Evolutionary conservation across 2,797 vertebrate genomes (phyloP).

Genomic region (Gymnocypris eckloni): DNA sequence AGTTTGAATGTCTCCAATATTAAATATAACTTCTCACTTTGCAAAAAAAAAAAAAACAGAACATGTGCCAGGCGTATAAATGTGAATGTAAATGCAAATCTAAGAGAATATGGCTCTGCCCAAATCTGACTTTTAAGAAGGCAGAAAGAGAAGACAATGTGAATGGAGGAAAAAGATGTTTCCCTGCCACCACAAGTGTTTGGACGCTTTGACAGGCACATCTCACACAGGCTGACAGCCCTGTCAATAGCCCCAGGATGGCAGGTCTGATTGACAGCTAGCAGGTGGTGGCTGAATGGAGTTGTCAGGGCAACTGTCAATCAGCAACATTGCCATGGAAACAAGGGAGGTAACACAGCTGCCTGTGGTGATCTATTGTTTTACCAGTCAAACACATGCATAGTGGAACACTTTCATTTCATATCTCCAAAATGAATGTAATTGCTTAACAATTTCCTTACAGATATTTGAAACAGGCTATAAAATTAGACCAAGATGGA

Average conservation of each 20-base stretch:
- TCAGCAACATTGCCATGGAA: slow-evolving; percentile 79
- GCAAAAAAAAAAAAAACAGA: slow-evolving; percentile 27
- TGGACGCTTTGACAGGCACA: slow-evolving; percentile 82
- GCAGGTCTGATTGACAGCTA: slow-evolving; percentile 84
- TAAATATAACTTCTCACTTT: not conserved
- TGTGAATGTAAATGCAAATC: slow-evolving; percentile 49
- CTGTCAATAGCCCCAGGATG: slow-evolving; percentile 85
- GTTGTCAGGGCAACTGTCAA: slow-evolving; percentile 84
- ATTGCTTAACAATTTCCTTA: not conserved
- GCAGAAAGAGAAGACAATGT: slow-evolving; percentile 56
- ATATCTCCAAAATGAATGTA: slow-evolving; percentile 2
- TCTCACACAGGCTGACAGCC: slow-evolving; percentile 84
- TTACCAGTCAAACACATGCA: slow-evolving; percentile 70
- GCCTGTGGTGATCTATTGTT: slow-evolving; percentile 83
- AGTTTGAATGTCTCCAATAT: not conserved
- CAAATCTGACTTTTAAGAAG: slow-evolving; percentile 30
- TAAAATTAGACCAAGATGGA: not conserved
- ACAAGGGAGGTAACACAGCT: slow-evolving; percentile 77
- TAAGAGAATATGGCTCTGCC: slow-evolving; percentile 4
- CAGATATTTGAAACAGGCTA: not conserved
- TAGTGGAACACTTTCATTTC: slow-evolving; percentile 61
- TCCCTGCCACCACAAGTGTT: slow-evolving; percentile 61
- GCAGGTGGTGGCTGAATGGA: slow-evolving; percentile 88
- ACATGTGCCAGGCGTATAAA: slow-evolving; percentile 41
- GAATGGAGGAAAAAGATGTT: slow-evolving; percentile 68